phyloP scores from a whole-genome alignment of 2,113 vertebrate genomes.

The Alectura lathami region DNA sequence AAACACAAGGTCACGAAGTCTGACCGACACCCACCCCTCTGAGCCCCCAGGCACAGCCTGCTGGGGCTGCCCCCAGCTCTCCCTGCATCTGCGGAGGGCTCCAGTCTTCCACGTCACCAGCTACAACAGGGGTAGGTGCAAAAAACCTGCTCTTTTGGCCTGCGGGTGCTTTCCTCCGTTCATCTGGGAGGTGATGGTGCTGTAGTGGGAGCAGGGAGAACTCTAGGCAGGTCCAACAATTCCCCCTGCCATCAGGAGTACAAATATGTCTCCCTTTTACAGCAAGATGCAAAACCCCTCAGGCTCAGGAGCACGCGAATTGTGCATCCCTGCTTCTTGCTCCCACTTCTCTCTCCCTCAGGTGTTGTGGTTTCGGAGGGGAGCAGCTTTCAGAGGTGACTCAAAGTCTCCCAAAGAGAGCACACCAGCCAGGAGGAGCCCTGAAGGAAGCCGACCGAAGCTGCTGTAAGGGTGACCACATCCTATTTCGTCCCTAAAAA shows the following conservation, averaged over 20 bases:
- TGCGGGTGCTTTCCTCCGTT: background rate
- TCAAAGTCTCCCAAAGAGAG: background rate
- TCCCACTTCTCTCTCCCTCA: background rate
- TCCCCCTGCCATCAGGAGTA: background rate
- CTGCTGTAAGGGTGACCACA: background rate
- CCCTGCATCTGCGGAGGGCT: background rate
- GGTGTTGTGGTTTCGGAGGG: background rate
- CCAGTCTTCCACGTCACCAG: background rate
- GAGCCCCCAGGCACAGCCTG: background rate
- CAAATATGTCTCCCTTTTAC: background rate
- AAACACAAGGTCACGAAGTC: fast-evolving
- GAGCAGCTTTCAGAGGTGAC: background rate
- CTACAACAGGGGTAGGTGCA: background rate
- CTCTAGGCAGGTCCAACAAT: background rate
- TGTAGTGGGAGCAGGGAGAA: background rate
- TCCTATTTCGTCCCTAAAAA: too few species aligned
- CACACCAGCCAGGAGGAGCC: background rate
- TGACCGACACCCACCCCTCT: fast-evolving
- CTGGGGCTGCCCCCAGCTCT: background rate
- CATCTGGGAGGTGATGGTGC: background rate
- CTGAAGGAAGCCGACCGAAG: background rate
- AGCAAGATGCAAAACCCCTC: background rate
- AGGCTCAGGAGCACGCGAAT: background rate
- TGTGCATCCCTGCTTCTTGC: background rate
- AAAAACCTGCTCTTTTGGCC: background rate